Percentiles rank a stretch among this genome's conserved stretches.
phyloP scores from a whole-genome alignment of 92 coral and sea anemone species.

The Phenganax marumi region DNA sequence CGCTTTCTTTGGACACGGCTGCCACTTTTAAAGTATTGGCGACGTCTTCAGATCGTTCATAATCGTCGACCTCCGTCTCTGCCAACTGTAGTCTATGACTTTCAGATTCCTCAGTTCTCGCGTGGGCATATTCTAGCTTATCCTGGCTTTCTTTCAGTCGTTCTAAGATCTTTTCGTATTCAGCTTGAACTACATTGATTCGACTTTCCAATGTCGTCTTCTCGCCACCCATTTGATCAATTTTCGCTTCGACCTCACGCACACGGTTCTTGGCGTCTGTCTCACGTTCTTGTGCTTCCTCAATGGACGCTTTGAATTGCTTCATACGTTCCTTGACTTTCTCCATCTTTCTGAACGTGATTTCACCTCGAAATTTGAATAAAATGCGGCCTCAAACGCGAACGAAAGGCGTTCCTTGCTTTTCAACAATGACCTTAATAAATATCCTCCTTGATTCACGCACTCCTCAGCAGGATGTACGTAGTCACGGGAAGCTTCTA shows the following conservation, averaged over 20 bases:
- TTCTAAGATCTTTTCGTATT: slow-evolving; percentile 22
- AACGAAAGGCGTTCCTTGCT: slow-evolving; percentile 14
- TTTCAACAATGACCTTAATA: slow-evolving; percentile 4
- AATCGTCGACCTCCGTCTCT: slow-evolving; percentile 47
- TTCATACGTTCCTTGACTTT: slow-evolving; percentile 29
- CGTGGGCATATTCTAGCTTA: slow-evolving; percentile 12
- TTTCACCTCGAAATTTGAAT: neutral
- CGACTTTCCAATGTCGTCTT: slow-evolving; percentile 45
- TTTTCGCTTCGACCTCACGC: slow-evolving; percentile 26
- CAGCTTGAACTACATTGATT: slow-evolving; percentile 36
- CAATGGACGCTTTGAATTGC: slow-evolving; percentile 31
- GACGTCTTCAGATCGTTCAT: slow-evolving; percentile 33
- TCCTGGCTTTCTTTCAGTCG: slow-evolving; percentile 9
- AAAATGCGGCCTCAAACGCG: neutral
- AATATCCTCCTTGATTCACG: neutral
- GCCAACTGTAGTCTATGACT: slow-evolving; percentile 33
- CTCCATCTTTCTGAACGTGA: slow-evolving; percentile 22
- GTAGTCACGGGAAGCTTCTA: neutral
- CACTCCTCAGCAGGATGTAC: slow-evolving; percentile 30
- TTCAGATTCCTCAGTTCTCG: slow-evolving; percentile 40
- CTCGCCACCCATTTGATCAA: slow-evolving; percentile 42
- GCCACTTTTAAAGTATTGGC: slow-evolving; percentile 38
- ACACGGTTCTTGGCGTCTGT: slow-evolving; percentile 35
- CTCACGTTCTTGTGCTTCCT: slow-evolving; percentile 52
- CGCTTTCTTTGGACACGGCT: slow-evolving; percentile 4